These are phyloP conservation scores for Scomberomorus guttatus DNA, from an alignment of 2,797 vertebrate species.

Conservation along the genomic window DNA sequence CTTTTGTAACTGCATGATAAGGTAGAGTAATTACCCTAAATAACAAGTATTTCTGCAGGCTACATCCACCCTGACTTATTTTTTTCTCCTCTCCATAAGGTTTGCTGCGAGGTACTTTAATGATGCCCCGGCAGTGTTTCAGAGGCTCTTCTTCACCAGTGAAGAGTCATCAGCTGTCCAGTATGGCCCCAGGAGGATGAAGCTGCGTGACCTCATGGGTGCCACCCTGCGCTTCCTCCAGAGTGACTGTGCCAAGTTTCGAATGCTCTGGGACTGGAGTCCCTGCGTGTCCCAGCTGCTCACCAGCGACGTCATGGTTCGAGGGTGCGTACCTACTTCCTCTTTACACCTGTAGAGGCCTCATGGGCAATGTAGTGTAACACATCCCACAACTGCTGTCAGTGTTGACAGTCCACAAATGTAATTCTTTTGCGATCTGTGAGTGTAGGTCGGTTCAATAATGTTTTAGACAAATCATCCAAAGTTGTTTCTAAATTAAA, in stretches of 20 bases:
- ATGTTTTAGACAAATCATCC: background rate
- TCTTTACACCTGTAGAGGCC: background rate
- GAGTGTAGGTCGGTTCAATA: background rate
- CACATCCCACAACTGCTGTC: background rate
- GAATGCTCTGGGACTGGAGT: slow-evolving; percentile 97
- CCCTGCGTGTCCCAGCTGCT: slow-evolving; percentile 95
- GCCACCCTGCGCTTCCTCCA: slow-evolving; percentile 94
- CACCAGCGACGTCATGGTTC: slow-evolving; percentile 94
- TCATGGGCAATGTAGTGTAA: too few relatives aligned
- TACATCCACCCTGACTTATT: background rate
- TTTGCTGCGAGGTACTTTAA: slow-evolving; percentile 95
- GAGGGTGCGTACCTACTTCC: slow-evolving; percentile 86
- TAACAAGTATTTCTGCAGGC: background rate
- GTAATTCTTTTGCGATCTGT: background rate
- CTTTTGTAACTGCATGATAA: too few relatives aligned
- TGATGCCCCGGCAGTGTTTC: slow-evolving; percentile 92
- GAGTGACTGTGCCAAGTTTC: slow-evolving; percentile 89
- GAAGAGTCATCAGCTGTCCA: slow-evolving; percentile 92
- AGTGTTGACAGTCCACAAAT: too few relatives aligned
- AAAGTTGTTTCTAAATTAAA: background rate
- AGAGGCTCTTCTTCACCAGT: slow-evolving; percentile 95
- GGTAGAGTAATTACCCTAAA: background rate
- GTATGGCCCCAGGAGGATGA: slow-evolving; percentile 95
- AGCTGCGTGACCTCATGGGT: slow-evolving; percentile 97
- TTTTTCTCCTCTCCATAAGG: slow-evolving; percentile 73